phyloP scores from a whole-genome alignment of 1,140 invertebrate species.

The Eubasilissa regina region DNA sequence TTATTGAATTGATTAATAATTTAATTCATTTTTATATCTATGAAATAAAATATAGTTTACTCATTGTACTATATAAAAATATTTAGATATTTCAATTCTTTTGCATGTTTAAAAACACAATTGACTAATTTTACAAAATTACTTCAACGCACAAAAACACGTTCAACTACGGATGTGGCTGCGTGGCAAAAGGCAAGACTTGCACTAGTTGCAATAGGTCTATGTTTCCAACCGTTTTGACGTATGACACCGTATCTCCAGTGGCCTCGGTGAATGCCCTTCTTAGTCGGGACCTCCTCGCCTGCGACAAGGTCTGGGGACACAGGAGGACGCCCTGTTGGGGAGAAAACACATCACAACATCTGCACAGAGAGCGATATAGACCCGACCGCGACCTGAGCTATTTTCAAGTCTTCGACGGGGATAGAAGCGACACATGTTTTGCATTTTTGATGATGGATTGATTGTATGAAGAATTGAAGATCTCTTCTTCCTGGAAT shows the following conservation, averaged over 20 bases:
- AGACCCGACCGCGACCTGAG: too few relatives aligned
- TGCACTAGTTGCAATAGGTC: constrained; percentile 36
- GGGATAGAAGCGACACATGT: too few relatives aligned
- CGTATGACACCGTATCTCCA: constrained; percentile 88
- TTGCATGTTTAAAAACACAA: not conserved
- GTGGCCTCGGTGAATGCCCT: constrained; percentile 91
- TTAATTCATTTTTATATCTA: too few relatives aligned
- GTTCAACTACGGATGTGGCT: constrained; percentile 4
- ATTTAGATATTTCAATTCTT: too few relatives aligned
- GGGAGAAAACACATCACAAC: constrained; percentile 64
- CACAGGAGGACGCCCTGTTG: constrained; percentile 88
- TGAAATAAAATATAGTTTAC: too few relatives aligned
- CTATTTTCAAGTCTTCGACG: too few relatives aligned
- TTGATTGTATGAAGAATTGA: too few relatives aligned
- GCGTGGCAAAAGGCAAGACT: constrained; percentile 35
- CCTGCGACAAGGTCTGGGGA: constrained; percentile 89
- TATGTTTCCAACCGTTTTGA: constrained; percentile 83
- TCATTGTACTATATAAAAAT: too few relatives aligned
- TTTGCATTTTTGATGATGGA: too few relatives aligned
- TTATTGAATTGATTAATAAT: too few relatives aligned
- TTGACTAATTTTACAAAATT: not conserved
- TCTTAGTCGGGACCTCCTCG: constrained; percentile 84
- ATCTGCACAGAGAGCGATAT: constrained; percentile 3
- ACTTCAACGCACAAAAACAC: not conserved
- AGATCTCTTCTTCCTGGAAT: too few relatives aligned